phyloP scores from a whole-genome alignment of 2,113 vertebrate species.

The Petroica traversi region DNA sequence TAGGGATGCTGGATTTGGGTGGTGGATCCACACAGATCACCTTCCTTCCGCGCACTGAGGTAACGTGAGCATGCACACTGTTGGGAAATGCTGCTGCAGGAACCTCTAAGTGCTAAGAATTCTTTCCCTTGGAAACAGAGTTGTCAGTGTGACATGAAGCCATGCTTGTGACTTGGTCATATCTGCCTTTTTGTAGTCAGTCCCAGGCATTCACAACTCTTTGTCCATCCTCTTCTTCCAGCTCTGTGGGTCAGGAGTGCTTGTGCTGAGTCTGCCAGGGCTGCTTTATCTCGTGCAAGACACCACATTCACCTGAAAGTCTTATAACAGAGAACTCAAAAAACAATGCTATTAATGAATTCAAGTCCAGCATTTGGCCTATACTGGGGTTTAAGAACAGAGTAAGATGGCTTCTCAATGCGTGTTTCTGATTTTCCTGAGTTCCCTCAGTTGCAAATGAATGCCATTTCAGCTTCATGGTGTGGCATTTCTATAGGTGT shows the following conservation, averaged over 20 bases:
- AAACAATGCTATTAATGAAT: not conserved
- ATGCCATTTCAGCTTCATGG: not conserved
- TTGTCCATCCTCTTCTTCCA: not conserved
- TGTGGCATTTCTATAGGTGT: not conserved
- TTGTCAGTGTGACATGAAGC: not conserved
- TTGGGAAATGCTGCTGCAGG: not conserved
- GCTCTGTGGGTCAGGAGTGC: accelerated
- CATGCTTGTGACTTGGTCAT: not conserved
- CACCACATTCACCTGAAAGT: accelerated
- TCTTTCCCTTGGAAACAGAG: not conserved
- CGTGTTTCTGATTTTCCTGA: not conserved
- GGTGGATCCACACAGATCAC: conserved; percentile 96
- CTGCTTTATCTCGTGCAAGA: not conserved
- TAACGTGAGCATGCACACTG: conserved; percentile 44
- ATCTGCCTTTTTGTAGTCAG: not conserved
- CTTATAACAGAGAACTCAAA: not conserved
- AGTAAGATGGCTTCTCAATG: not conserved
- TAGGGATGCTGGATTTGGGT: conserved; percentile 93
- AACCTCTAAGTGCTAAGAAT: not conserved
- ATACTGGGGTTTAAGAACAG: not conserved
- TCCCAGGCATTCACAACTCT: not conserved
- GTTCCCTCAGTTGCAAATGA: not conserved
- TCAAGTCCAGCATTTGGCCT: not conserved
- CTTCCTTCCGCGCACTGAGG: conserved; percentile 86
- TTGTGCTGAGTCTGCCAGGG: not conserved